Conservation (phyloP, 2,797 vertebrate species). For the Oophaga sylvatica region DNA sequence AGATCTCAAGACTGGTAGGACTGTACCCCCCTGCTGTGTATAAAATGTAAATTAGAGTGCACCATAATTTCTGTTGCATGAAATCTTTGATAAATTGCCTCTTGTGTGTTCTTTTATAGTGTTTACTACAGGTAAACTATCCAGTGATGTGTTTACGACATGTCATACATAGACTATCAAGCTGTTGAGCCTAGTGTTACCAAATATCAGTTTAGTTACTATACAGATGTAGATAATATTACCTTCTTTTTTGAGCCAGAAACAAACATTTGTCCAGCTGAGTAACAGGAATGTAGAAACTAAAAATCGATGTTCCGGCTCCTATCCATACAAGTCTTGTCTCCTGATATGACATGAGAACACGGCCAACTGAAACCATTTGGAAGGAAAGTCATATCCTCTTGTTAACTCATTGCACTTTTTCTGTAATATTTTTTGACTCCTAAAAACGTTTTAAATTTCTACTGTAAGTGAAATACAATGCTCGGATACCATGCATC, state of each 20-base stretch:
- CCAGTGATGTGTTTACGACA: neutral
- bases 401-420: slow-evolving; percentile 15
- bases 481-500: slow-evolving; percentile 14
- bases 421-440: slow-evolving; percentile 13
- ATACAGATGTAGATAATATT: slow-evolving; percentile 18
- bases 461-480: slow-evolving; percentile 29
- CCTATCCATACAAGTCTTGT: slow-evolving; percentile 33
- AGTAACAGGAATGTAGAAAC: slow-evolving; percentile 13
- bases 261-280: slow-evolving; percentile 13
- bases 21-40: too few species aligned
- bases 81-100: too few species aligned
- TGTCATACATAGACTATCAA: neutral
- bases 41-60: too few species aligned
- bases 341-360: slow-evolving; percentile 41
- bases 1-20: too few species aligned
- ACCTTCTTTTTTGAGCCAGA: neutral
- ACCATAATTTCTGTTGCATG: too few species aligned
- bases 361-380: slow-evolving; percentile 41
- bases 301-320: slow-evolving; percentile 23
- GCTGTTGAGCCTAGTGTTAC: slow-evolving; percentile 3
- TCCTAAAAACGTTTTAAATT: neutral
- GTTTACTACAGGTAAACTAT: neutral
- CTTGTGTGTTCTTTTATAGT: neutral
- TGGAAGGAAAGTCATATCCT: slow-evolving; percentile 29
- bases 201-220: neutral